Conservation (phyloP, 2,797 vertebrate genomes). For the Bryconaethiops microstoma region DNA sequence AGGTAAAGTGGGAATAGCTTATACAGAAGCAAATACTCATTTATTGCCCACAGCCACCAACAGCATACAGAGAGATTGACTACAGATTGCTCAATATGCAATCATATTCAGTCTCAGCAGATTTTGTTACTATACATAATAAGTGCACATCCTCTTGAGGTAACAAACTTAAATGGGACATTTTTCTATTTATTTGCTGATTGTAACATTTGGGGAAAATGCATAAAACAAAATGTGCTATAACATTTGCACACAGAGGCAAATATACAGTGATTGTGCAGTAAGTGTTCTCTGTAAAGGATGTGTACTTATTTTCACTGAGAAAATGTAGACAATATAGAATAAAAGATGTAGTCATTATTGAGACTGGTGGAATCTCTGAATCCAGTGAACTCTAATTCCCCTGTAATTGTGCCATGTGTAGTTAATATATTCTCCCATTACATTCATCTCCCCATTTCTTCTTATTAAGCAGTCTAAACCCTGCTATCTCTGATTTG, state of each 20-base stretch:
- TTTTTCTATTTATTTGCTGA: too few relatives aligned
- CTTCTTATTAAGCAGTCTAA: background rate
- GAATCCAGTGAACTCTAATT: background rate
- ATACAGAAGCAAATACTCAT: slow-evolving; percentile 8
- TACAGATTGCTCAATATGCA: background rate
- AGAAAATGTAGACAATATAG: too few relatives aligned
- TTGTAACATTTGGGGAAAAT: too few relatives aligned
- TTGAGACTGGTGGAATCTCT: background rate
- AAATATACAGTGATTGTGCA: too few relatives aligned
- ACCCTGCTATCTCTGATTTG: background rate
- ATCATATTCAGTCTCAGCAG: background rate
- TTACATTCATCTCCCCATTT: background rate
- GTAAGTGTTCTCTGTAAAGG: too few relatives aligned
- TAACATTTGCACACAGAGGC: too few relatives aligned
- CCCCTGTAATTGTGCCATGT: slow-evolving; percentile 13
- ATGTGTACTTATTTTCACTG: too few relatives aligned
- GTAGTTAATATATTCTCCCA: background rate
- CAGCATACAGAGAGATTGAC: background rate
- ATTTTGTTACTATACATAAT: too few relatives aligned
- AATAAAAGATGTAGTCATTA: background rate
- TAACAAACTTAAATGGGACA: too few relatives aligned
- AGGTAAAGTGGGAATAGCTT: slow-evolving; percentile 23
- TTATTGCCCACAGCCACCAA: background rate
- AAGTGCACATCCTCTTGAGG: too few relatives aligned
- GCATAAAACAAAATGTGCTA: too few relatives aligned